A percentile compares a stretch with the other conserved stretches of the same genome.
phyloP scores from a whole-genome alignment of 2,113 vertebrate species.

The Semnornis frantzii region DNA sequence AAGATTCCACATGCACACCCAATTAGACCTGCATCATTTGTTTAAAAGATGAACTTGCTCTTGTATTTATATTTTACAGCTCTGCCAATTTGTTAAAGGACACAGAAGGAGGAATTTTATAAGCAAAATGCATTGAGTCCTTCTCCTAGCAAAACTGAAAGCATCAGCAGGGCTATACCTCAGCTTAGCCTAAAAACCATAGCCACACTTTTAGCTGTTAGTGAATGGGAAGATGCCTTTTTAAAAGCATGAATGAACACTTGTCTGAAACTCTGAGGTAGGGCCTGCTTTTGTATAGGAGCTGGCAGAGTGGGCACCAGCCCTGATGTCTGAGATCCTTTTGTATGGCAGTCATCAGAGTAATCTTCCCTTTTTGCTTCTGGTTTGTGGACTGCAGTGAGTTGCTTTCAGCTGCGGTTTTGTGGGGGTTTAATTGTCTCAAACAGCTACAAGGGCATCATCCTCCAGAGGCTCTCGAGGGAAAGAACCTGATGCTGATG shows the following conservation, averaged over 20 bases:
- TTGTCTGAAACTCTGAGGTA: not conserved
- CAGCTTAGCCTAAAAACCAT: not conserved
- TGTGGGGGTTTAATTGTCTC: not conserved
- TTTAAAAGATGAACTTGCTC: not conserved
- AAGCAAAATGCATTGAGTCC: not conserved
- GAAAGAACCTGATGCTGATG: not conserved
- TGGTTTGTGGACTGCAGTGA: not conserved
- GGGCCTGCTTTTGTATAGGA: not conserved
- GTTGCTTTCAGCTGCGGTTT: not conserved
- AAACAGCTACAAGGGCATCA: not conserved
- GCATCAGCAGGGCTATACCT: not conserved
- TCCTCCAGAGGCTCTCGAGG: not conserved
- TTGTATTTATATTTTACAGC: constrained; percentile 5
- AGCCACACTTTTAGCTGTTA: not conserved
- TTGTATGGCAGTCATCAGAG: not conserved
- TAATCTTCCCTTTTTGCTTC: not conserved
- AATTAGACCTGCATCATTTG: constrained; percentile 26
- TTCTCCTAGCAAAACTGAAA: not conserved
- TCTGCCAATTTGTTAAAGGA: not conserved
- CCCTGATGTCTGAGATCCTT: not conserved
- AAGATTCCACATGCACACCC: not conserved
- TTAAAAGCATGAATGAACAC: not conserved
- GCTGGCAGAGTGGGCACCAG: accelerated
- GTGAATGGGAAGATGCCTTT: not conserved
- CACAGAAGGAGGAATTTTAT: not conserved